A percentile compares a stretch with the other conserved stretches of the same genome.
Evolutionary conservation across 1,140 invertebrate genomes (phyloP).

Genomic region (Drosophila virilis): DNA sequence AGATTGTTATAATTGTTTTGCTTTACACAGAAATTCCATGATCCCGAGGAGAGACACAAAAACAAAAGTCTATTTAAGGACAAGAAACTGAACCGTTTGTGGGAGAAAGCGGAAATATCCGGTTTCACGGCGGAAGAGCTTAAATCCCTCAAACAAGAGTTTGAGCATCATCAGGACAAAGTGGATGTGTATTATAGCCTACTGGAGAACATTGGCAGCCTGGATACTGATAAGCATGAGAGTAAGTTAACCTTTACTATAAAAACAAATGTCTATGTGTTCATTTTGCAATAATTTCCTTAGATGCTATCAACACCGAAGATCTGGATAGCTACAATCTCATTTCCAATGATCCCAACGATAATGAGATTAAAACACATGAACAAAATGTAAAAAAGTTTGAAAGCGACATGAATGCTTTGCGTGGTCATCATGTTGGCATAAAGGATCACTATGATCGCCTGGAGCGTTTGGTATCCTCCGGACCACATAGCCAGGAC

Average conservation of each 20-base stretch:
- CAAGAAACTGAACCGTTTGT: slow-evolving; percentile 95
- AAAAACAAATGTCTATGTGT: neutral
- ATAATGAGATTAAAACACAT: slow-evolving; percentile 79
- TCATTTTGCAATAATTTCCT: neutral
- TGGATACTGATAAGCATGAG: slow-evolving; percentile 86
- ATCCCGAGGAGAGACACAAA: slow-evolving; percentile 87
- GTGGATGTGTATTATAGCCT: slow-evolving; percentile 94
- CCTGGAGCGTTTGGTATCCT: slow-evolving; percentile 89
- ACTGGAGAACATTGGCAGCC: slow-evolving; percentile 88
- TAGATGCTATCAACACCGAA: slow-evolving; percentile 87
- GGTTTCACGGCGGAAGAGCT: slow-evolving; percentile 94
- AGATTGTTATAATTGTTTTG: neutral
- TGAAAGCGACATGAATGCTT: slow-evolving; percentile 87
- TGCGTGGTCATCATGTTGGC: slow-evolving; percentile 91
- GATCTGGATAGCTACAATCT: slow-evolving; percentile 87
- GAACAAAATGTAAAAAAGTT: slow-evolving; percentile 85
- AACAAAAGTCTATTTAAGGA: slow-evolving; percentile 94
- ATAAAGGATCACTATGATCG: slow-evolving; percentile 92
- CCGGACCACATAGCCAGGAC: slow-evolving; percentile 90
- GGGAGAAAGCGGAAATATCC: slow-evolving; percentile 93
- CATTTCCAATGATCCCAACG: slow-evolving; percentile 82
- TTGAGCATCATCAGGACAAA: slow-evolving; percentile 96
- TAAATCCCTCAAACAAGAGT: slow-evolving; percentile 93
- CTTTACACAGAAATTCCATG: slow-evolving; percentile 85
- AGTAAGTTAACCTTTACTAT: slow-evolving; percentile 85